These are phyloP conservation scores for Artemia sinica DNA, from an alignment of 2,888 invertebrate species.

Conservation along the genomic window DNA sequence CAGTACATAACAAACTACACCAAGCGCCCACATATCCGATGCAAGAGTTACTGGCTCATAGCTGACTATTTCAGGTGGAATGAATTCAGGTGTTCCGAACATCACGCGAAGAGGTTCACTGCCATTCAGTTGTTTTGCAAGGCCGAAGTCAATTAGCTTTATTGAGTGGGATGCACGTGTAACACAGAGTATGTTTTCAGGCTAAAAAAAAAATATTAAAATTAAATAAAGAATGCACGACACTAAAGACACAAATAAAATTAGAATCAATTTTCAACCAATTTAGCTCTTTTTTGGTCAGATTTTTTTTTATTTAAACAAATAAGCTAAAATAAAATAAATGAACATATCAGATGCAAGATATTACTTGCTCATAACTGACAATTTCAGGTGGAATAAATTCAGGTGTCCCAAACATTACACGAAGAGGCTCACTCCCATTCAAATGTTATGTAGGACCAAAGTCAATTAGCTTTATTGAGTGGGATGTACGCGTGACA, in stretches of 20 bases:
- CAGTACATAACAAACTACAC: conserved; percentile 82
- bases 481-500: conserved; percentile 59
- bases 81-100: conserved; percentile 82
- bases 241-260: too few species aligned
- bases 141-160: conserved; percentile 84
- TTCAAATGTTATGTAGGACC: conserved; percentile 61
- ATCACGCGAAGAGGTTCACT: conserved; percentile 50
- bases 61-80: conserved; percentile 77
- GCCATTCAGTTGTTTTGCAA: conserved; percentile 55
- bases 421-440: conserved; percentile 46
- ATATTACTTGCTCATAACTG: conserved; percentile 68
- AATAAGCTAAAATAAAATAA: too few species aligned
- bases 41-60: conserved; percentile 68
- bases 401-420: conserved; percentile 75
- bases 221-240: conserved; percentile 12
- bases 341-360: conserved; percentile 80
- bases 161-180: conserved; percentile 65
- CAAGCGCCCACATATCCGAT: conserved; percentile 90
- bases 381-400: conserved; percentile 84
- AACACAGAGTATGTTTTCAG: conserved; percentile 85
- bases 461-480: conserved; percentile 84
- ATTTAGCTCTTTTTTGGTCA: too few species aligned
- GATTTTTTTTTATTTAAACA: too few species aligned
- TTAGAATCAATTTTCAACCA: too few species aligned
- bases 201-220: conserved; percentile 36